These are phyloP conservation scores for Uropetala carovei DNA, from an alignment of 2,888 invertebrate species.

Conservation along the genomic window DNA sequence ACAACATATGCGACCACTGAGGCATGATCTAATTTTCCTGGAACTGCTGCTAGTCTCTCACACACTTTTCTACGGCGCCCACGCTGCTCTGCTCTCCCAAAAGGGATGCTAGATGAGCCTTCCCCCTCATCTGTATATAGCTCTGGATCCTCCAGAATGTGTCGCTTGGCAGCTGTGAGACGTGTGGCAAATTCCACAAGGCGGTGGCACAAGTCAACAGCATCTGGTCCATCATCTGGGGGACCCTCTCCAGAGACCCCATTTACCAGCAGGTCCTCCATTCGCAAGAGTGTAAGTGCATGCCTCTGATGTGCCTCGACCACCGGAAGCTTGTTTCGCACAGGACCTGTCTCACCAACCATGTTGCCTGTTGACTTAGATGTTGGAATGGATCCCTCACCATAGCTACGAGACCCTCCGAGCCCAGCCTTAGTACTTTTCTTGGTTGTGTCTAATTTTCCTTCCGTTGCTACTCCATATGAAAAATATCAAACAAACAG, in stretches of 20 bases:
- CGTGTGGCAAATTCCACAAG: constrained; percentile 86
- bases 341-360: constrained; percentile 54
- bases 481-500: neutral
- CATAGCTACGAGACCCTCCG: constrained; percentile 9
- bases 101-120: constrained; percentile 73
- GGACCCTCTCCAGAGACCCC: constrained; percentile 80
- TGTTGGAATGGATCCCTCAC: constrained; percentile 46
- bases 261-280: constrained; percentile 85
- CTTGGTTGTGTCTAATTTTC: constrained; percentile 7
- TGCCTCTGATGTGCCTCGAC: constrained; percentile 87
- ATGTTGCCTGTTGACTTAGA: constrained; percentile 64
- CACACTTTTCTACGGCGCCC: constrained; percentile 83
- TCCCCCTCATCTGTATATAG: constrained; percentile 77
- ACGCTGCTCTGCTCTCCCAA: constrained; percentile 81
- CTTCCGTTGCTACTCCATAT: neutral
- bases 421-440: neutral
- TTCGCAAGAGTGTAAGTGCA: constrained; percentile 83
- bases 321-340: constrained; percentile 76
- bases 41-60: constrained; percentile 86
- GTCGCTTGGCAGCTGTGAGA: constrained; percentile 88
- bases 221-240: constrained; percentile 76
- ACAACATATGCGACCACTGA: constrained; percentile 89
- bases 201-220: constrained; percentile 83
- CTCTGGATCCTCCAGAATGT: constrained; percentile 88
- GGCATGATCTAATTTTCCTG: constrained; percentile 93